Evolutionary conservation across 2,113 vertebrate genomes (phyloP).

Genomic region (Sinocyclocheilus maitianheensis): DNA sequence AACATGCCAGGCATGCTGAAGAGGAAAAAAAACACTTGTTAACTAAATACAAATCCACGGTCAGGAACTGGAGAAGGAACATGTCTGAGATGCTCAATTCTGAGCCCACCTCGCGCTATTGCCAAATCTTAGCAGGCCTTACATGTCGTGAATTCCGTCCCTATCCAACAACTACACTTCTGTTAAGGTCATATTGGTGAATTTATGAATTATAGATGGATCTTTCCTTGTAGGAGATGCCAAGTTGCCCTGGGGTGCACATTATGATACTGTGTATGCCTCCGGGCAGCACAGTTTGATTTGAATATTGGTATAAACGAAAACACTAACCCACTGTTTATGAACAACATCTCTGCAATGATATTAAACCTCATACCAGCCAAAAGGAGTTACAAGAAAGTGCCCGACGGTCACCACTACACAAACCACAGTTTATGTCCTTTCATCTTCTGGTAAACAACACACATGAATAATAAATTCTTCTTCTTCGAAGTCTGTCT

Average conservation of each 20-base stretch:
- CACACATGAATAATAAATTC: slow-evolving; percentile 39
- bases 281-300: slow-evolving; percentile 38
- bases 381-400: slow-evolving; percentile 17
- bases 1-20: neutral
- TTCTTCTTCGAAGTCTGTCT: slow-evolving; percentile 13
- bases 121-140: neutral
- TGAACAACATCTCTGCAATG: slow-evolving; percentile 45
- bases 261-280: slow-evolving; percentile 39
- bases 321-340: slow-evolving; percentile 44
- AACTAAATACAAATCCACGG: neutral
- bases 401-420: neutral
- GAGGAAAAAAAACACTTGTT: neutral
- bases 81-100: neutral
- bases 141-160: neutral
- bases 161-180: neutral
- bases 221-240: slow-evolving; percentile 21
- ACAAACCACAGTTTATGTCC: slow-evolving; percentile 37
- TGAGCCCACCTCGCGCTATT: neutral
- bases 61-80: neutral
- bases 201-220: slow-evolving; percentile 44
- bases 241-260: neutral
- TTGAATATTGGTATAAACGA: slow-evolving; percentile 47
- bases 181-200: slow-evolving; percentile 30
- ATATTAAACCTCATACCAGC: slow-evolving; percentile 50
- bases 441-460: slow-evolving; percentile 50